These are phyloP conservation scores for Selene dorsalis DNA, from an alignment of 2,797 vertebrate species.

Conservation along the genomic window DNA sequence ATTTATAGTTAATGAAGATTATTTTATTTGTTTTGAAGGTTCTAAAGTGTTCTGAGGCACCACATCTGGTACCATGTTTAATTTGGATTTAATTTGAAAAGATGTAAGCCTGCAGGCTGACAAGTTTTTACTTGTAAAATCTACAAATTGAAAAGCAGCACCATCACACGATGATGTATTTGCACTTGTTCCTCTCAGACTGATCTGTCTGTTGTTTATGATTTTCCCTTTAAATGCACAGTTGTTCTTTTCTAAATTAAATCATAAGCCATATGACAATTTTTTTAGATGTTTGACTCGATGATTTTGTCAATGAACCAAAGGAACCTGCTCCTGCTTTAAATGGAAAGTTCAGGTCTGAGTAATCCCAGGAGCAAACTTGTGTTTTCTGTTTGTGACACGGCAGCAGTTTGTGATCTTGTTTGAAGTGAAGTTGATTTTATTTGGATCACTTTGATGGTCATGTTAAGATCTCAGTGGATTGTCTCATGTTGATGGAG, in stretches of 20 bases:
- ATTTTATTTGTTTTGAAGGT: no score
- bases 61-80: no score
- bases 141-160: background rate
- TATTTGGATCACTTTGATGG: background rate
- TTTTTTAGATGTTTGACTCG: background rate
- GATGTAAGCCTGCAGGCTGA: background rate
- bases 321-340: background rate
- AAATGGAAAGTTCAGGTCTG: background rate
- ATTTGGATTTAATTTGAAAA: no score
- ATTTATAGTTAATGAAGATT: no score
- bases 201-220: background rate
- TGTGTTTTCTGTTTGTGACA: background rate
- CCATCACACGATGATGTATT: no score
- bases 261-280: background rate
- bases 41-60: no score
- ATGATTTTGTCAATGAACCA: background rate
- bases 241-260: background rate
- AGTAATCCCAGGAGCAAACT: background rate
- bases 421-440: background rate
- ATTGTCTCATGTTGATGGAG: background rate
- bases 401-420: background rate
- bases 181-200: background rate
- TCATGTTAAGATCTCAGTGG: background rate
- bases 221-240: background rate
- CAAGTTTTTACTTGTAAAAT: background rate